These are phyloP conservation scores for Ceriagrion tenellum DNA, from an alignment of 2,888 invertebrate species.

Conservation along the genomic window DNA sequence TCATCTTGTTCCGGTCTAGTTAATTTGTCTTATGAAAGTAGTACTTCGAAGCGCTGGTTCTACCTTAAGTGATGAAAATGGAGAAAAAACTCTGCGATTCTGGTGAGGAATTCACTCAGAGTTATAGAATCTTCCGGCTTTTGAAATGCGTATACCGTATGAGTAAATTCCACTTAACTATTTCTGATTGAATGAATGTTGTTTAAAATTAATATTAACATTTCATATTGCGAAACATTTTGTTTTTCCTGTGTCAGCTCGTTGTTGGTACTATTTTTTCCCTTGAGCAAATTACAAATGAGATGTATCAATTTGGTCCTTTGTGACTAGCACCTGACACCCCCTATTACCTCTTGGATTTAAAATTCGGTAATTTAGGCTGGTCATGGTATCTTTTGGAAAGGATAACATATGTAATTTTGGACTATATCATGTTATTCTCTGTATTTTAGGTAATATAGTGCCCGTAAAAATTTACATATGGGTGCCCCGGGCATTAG, in stretches of 20 bases:
- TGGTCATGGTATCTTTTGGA: background rate
- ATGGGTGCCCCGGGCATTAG: background rate
- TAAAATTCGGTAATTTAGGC: background rate
- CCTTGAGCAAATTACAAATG: background rate
- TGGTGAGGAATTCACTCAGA: too few relatives aligned
- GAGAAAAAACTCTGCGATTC: too few relatives aligned
- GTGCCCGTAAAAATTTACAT: background rate
- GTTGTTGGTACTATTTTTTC: background rate
- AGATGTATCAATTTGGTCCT: background rate
- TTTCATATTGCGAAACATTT: background rate
- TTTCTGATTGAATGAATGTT: too few relatives aligned
- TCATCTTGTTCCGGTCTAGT: too few relatives aligned
- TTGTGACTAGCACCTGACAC: background rate
- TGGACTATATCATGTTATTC: background rate
- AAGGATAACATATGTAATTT: background rate
- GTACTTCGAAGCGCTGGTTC: too few relatives aligned
- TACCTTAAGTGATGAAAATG: too few relatives aligned
- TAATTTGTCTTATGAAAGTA: too few relatives aligned
- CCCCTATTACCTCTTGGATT: background rate
- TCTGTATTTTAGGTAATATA: constrained; percentile 1
- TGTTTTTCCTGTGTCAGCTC: background rate
- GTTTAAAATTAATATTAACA: too few relatives aligned
- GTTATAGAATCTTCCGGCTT: too few relatives aligned
- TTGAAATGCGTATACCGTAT: too few relatives aligned
- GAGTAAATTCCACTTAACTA: too few relatives aligned